A percentile compares a stretch with the other conserved stretches of the same genome.
These are phyloP conservation scores for Leptoteleia sp. DNA, from an alignment of 1,140 invertebrate species.

Conservation along the genomic window DNA sequence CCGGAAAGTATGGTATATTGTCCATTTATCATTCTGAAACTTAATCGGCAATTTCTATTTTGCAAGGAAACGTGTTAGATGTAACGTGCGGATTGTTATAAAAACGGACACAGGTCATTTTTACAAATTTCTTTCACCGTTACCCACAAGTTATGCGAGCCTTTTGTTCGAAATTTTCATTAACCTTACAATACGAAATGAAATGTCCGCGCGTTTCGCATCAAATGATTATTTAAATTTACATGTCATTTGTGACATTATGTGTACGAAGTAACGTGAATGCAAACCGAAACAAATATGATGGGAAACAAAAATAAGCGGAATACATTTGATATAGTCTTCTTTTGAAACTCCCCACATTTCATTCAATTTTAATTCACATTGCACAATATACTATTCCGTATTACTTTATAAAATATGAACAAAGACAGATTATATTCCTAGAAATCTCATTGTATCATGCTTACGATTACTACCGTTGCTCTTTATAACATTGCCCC, in stretches of 20 bases:
- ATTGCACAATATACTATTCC: conserved; percentile 19
- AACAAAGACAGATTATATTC: conserved; percentile 32
- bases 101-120: background rate
- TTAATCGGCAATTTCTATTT: too few species aligned
- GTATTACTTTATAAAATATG: conserved; percentile 30
- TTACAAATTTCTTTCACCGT: conserved; percentile 9
- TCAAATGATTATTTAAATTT: conserved; percentile 8
- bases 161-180: background rate
- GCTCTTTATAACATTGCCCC: conserved; percentile 31
- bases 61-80: too few species aligned
- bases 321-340: conserved; percentile 20
- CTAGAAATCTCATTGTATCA: conserved; percentile 33
- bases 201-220: background rate
- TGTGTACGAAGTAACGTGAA: background rate
- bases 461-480: conserved; percentile 39
- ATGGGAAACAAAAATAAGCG: conserved; percentile 35
- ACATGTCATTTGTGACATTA: conserved; percentile 11
- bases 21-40: too few species aligned
- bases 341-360: conserved; percentile 7
- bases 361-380: conserved; percentile 35
- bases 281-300: conserved; percentile 15
- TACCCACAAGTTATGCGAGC: background rate
- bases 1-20: too few species aligned
- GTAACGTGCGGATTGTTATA: too few species aligned
- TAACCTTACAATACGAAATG: background rate